Evolutionary conservation across 2,888 invertebrate genomes (phyloP).

Genomic region (Stratiomys singularior): DNA sequence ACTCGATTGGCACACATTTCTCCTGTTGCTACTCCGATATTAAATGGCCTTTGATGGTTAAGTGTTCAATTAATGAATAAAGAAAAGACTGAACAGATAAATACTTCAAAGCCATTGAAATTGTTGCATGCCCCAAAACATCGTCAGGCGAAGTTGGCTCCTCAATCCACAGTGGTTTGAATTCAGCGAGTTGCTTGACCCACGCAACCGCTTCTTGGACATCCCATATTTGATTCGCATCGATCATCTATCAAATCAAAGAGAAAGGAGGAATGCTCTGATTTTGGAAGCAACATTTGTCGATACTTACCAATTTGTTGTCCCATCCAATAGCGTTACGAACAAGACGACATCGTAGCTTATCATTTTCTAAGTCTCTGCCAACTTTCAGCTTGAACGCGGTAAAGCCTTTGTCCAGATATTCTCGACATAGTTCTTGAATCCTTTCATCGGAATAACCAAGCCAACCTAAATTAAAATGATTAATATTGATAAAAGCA

Average conservation of each 20-base stretch:
- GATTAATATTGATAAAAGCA: not conserved
- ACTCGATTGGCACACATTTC: constrained; percentile 93
- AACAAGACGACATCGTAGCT: constrained; percentile 76
- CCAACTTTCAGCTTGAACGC: constrained; percentile 95
- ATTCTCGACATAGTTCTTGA: constrained; percentile 75
- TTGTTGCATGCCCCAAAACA: constrained; percentile 83
- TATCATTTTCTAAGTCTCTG: constrained; percentile 78
- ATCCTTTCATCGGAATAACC: constrained; percentile 85
- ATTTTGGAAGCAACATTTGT: not conserved
- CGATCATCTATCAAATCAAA: constrained; percentile 75
- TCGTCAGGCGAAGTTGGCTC: constrained; percentile 95
- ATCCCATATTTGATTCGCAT: constrained; percentile 91
- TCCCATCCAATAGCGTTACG: constrained; percentile 81
- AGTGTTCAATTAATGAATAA: too few relatives aligned
- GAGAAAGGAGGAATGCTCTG: not conserved
- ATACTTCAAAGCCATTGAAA: constrained; percentile 75
- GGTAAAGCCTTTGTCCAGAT: constrained; percentile 78
- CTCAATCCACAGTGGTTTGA: constrained; percentile 88
- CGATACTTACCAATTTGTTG: constrained; percentile 72
- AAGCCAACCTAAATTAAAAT: constrained; percentile 76
- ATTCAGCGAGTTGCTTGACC: constrained; percentile 80
- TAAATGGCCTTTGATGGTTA: constrained; percentile 68
- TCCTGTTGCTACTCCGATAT: constrained; percentile 89
- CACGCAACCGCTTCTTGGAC: constrained; percentile 85
- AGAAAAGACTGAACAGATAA: not conserved